Percentiles rank a stretch among this genome's conserved stretches.
phyloP scores from a whole-genome alignment of 2,113 vertebrate species.

The Centropus unirufus region DNA sequence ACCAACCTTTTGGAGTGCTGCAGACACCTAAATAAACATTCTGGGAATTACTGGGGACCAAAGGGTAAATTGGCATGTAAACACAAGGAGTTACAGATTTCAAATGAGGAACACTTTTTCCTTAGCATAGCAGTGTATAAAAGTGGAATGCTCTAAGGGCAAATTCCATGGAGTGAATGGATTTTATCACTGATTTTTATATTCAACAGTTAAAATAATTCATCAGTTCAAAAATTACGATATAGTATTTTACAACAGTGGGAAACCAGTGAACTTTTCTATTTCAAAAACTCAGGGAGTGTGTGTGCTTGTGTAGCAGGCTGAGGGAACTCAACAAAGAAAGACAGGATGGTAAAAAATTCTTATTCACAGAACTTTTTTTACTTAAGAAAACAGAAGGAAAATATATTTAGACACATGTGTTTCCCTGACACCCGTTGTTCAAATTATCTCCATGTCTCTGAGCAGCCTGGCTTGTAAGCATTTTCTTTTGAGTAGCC shows the following conservation, averaged over 20 bases:
- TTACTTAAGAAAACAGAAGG: background rate
- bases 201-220: background rate
- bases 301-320: background rate
- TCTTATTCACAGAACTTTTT: background rate
- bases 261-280: background rate
- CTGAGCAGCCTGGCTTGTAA: background rate
- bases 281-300: background rate
- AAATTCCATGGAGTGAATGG: background rate
- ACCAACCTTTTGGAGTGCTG: background rate
- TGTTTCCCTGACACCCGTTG: background rate
- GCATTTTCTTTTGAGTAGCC: background rate
- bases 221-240: background rate
- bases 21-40: slow-evolving; percentile 59
- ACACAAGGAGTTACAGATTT: slow-evolving; percentile 4
- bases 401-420: background rate
- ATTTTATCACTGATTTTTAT: background rate
- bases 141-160: background rate
- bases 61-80: slow-evolving; percentile 22
- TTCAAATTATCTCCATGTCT: slow-evolving; percentile 13
- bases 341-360: background rate
- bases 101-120: background rate
- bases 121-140: background rate
- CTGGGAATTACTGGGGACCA: slow-evolving; percentile 25
- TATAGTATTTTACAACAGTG: background rate
- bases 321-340: background rate